Evolutionary conservation across 2,888 invertebrate species (phyloP).

Genomic region (Ctena decussata): DNA sequence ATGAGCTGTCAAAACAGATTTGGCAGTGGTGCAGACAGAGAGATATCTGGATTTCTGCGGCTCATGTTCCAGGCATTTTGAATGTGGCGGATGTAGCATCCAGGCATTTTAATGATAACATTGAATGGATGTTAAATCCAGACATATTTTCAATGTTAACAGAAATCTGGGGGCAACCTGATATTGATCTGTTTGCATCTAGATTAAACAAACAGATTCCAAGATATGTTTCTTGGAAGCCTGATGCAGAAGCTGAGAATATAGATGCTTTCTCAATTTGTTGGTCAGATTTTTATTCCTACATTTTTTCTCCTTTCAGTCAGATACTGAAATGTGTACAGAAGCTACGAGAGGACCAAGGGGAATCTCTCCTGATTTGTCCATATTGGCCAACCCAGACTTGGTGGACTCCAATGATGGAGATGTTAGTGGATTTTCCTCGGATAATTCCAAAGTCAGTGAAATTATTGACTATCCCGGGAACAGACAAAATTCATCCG

Average conservation of each 20-base stretch:
- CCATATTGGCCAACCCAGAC: slow-evolving; percentile 44
- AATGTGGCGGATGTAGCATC: not conserved
- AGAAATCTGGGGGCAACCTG: not conserved
- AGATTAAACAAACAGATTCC: slow-evolving; percentile 21
- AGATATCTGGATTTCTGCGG: not conserved
- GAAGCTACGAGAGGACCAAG: slow-evolving; percentile 37
- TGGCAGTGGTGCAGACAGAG: slow-evolving; percentile 25
- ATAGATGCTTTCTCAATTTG: slow-evolving; percentile 33
- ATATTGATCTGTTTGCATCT: slow-evolving; percentile 37
- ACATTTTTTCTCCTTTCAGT: slow-evolving; percentile 49
- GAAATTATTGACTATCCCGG: not conserved
- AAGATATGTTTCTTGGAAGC: slow-evolving; percentile 37
- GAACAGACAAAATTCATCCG: not conserved
- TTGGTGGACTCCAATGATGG: slow-evolving; percentile 38
- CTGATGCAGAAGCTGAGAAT: slow-evolving; percentile 21
- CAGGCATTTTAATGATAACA: no score
- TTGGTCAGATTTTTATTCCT: slow-evolving; percentile 25
- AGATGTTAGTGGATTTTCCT: slow-evolving; percentile 10
- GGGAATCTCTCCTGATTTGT: slow-evolving; percentile 36
- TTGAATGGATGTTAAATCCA: no score
- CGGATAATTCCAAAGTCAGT: not conserved
- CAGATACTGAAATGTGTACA: slow-evolving; percentile 11
- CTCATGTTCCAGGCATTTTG: not conserved
- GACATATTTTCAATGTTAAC: slow-evolving; percentile 17
- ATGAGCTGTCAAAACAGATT: slow-evolving; percentile 19